These are phyloP conservation scores for Onchidella celtica DNA, from an alignment of 2,888 invertebrate species.

Conservation along the genomic window DNA sequence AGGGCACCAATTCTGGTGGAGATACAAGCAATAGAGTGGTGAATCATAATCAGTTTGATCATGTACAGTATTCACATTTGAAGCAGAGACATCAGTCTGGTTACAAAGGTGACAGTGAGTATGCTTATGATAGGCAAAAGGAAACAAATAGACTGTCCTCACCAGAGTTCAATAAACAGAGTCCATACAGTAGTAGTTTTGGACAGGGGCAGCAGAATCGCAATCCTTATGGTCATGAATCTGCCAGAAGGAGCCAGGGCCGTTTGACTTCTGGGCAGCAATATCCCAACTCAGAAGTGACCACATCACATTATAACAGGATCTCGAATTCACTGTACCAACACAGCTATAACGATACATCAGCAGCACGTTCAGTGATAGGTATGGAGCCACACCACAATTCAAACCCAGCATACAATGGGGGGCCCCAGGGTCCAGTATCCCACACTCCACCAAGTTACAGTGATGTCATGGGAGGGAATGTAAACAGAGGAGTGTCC, in stretches of 20 bases:
- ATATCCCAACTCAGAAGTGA: too few species aligned
- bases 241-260: neutral
- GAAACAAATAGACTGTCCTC: neutral
- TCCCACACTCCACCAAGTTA: too few species aligned
- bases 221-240: neutral
- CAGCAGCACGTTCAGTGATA: too few species aligned
- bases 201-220: neutral
- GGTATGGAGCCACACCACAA: too few species aligned
- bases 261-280: too few species aligned
- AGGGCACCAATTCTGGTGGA: neutral
- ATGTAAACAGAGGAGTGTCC: neutral
- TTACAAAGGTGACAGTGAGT: neutral
- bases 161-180: neutral
- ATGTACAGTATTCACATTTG: slow-evolving; percentile 8
- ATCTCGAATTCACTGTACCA: too few species aligned
- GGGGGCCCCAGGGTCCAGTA: too few species aligned
- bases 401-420: too few species aligned
- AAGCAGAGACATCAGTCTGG: neutral
- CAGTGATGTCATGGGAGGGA: too few species aligned
- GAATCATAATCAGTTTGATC: neutral
- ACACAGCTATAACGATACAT: too few species aligned
- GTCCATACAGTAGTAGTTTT: neutral
- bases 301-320: too few species aligned
- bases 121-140: neutral
- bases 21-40: neutral